phyloP scores from a whole-genome alignment of 2,888 invertebrate species.

The Diaphora mendica region DNA sequence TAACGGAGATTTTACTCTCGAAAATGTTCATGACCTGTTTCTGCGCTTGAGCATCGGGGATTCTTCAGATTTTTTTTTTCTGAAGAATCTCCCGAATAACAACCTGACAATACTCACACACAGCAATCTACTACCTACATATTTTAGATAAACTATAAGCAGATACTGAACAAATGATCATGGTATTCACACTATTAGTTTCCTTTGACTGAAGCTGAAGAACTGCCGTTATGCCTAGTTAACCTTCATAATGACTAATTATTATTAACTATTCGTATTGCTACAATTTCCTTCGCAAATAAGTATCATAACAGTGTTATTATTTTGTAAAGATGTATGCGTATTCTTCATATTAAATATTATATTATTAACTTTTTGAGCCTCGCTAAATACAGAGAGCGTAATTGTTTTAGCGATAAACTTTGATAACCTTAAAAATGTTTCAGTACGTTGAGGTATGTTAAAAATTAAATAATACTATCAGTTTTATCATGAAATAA shows the following conservation, averaged over 20 bases:
- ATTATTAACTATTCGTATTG: neutral
- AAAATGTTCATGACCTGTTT: neutral
- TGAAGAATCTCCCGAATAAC: no score
- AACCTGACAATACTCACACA: no score
- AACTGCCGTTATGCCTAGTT: neutral
- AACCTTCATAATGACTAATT: neutral
- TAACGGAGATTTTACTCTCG: neutral
- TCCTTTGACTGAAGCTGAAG: neutral
- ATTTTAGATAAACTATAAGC: neutral
- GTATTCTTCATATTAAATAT: neutral
- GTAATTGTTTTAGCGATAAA: constrained; percentile 6
- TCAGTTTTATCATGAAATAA: neutral
- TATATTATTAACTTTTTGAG: neutral
- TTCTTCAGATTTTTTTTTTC: no score
- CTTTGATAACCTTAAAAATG: constrained; percentile 2
- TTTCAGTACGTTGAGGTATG: no score
- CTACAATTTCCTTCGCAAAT: neutral
- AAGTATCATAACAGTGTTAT: neutral
- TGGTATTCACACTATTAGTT: neutral
- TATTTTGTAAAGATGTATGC: neutral
- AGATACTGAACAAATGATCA: no score
- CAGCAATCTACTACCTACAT: no score
- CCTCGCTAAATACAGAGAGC: neutral
- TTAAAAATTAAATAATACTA: neutral
- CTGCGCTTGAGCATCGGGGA: neutral